Percentiles rank a stretch among this genome's conserved stretches.
Evolutionary conservation across 2,888 invertebrate genomes (phyloP).

Genomic region (Torymus texanus): DNA sequence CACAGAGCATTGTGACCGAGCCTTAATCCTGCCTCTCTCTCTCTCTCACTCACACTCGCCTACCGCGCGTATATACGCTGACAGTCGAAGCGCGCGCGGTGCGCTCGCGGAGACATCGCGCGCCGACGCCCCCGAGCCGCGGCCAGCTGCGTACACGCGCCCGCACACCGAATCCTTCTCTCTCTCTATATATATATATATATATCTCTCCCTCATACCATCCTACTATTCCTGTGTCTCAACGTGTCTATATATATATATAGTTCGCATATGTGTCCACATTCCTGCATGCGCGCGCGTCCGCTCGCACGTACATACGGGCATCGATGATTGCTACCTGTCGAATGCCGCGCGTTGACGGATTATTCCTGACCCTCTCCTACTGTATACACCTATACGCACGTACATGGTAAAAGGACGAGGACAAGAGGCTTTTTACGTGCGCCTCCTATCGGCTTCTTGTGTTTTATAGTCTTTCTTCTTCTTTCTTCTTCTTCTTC

Average conservation of each 20-base stretch:
- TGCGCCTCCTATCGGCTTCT: background rate
- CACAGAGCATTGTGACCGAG: no score
- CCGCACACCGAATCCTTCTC: background rate
- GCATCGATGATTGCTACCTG: conserved; percentile 31
- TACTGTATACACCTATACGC: no score
- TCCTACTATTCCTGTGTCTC: background rate
- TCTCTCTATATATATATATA: background rate
- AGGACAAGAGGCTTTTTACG: no score
- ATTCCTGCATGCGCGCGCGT: background rate
- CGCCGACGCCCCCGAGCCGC: conserved; percentile 35
- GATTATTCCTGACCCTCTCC: conserved; percentile 6
- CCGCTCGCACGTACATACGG: background rate
- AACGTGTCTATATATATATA: no score
- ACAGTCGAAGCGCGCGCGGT: background rate
- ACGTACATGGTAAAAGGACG: no score
- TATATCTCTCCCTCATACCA: background rate
- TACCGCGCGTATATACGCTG: no score
- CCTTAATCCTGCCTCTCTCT: no score
- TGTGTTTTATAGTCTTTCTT: no score
- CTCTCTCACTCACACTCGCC: no score
- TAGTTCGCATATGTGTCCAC: no score
- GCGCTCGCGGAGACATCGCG: conserved; percentile 23
- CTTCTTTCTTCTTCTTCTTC: no score
- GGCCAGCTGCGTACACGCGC: background rate
- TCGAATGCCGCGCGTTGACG: conserved; percentile 1